phyloP scores from a whole-genome alignment of 2,888 invertebrate species.

The Patella ulyssiponensis region DNA sequence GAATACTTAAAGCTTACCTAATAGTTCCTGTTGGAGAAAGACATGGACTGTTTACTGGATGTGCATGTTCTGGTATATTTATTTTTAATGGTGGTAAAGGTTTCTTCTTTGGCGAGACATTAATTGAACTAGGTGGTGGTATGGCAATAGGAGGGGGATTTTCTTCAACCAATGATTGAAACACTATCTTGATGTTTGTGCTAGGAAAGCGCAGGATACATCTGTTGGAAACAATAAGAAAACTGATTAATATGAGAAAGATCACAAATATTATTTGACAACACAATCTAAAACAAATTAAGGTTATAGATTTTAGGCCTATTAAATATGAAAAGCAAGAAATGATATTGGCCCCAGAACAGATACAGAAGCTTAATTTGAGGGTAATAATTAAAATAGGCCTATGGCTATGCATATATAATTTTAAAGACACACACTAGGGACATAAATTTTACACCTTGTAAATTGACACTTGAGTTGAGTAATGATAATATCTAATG shows the following conservation, averaged over 20 bases:
- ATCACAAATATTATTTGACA: background rate
- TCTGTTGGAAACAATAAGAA: slow-evolving; percentile 75
- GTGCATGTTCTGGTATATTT: slow-evolving; percentile 82
- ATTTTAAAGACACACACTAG: no score
- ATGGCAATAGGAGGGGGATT: slow-evolving; percentile 39
- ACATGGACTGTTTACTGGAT: slow-evolving; percentile 77
- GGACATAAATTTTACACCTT: no score
- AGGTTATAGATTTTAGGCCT: background rate
- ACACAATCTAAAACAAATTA: background rate
- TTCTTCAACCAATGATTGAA: slow-evolving; percentile 90
- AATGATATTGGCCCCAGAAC: no score
- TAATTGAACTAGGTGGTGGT: slow-evolving; percentile 45
- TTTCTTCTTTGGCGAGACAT: slow-evolving; percentile 64
- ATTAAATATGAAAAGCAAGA: background rate
- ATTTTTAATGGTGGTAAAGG: slow-evolving; percentile 84
- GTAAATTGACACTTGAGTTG: no score
- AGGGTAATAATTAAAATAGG: no score
- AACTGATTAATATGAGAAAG: slow-evolving; percentile 1
- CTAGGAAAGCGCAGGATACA: slow-evolving; percentile 97
- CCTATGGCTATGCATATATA: no score
- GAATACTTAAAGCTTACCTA: slow-evolving; percentile 53
- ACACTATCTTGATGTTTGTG: slow-evolving; percentile 94
- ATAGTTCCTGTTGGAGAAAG: slow-evolving; percentile 72
- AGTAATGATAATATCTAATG: no score
- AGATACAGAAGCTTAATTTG: no score